These are phyloP conservation scores for Azemiops feae DNA, from an alignment of 2,113 vertebrate species.

Conservation along the genomic window DNA sequence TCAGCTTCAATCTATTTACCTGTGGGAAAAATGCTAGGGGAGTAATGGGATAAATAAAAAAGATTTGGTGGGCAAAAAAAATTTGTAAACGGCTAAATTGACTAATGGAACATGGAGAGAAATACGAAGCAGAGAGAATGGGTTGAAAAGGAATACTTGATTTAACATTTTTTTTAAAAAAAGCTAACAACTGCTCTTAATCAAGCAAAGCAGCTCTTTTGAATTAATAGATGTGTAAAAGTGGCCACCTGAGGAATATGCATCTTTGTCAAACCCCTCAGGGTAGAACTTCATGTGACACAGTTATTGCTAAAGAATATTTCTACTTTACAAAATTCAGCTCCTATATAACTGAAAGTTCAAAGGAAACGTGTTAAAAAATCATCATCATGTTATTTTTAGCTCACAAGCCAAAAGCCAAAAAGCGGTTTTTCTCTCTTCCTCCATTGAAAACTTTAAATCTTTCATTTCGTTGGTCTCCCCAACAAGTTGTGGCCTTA, in stretches of 20 bases:
- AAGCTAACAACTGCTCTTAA: not conserved
- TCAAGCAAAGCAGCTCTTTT: not conserved
- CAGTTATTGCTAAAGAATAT: not conserved
- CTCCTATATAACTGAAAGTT: not conserved
- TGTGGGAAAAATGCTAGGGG: not conserved
- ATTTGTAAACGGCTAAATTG: not conserved
- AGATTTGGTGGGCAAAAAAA: not conserved
- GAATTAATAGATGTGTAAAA: constrained; percentile 2
- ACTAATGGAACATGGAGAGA: not conserved
- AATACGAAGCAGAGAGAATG: not conserved
- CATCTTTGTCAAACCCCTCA: not conserved
- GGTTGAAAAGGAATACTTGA: not conserved
- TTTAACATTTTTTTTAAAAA: not conserved
- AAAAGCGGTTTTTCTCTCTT: not conserved
- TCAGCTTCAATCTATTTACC: not conserved
- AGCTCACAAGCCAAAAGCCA: not conserved
- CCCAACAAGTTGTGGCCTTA: no score
- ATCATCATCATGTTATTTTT: not conserved
- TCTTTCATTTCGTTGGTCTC: not conserved
- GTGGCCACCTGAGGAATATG: not conserved
- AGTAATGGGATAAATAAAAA: not conserved
- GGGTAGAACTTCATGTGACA: not conserved
- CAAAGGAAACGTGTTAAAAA: not conserved
- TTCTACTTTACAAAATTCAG: not conserved
- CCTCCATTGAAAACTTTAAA: not conserved